A percentile compares a stretch with the other conserved stretches of the same genome.
These are phyloP conservation scores for Contarinia nasturtii DNA, from an alignment of 1,140 invertebrate genomes.

Conservation along the genomic window DNA sequence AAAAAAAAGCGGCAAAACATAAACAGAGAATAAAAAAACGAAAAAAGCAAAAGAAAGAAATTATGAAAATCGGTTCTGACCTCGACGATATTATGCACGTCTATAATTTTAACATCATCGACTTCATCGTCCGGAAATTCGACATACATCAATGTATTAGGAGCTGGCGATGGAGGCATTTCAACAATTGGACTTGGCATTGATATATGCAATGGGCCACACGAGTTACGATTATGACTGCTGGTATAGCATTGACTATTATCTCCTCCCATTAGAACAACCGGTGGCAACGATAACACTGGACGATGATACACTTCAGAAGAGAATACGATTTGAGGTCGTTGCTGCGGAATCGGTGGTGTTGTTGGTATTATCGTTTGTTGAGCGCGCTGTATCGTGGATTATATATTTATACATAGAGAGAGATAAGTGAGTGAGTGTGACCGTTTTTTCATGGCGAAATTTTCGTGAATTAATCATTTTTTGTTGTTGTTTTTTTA, in stretches of 20 bases:
- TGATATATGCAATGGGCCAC: background rate
- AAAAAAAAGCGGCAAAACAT: constrained; percentile 2
- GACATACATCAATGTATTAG: constrained; percentile 21
- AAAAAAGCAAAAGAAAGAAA: constrained; percentile 7
- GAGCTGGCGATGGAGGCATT: constrained; percentile 13
- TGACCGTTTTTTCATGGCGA: too few relatives aligned
- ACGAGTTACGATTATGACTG: background rate
- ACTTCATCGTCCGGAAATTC: constrained; percentile 58
- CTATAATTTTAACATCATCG: constrained; percentile 11
- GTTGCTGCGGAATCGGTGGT: constrained; percentile 1
- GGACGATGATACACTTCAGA: constrained; percentile 19
- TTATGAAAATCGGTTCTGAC: constrained; percentile 14
- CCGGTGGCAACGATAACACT: constrained; percentile 19
- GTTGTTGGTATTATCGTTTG: constrained; percentile 6
- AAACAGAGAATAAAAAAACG: constrained; percentile 3
- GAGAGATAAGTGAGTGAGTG: too few relatives aligned
- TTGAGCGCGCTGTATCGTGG: too few relatives aligned
- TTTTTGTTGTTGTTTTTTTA: too few relatives aligned
- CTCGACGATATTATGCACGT: constrained; percentile 14
- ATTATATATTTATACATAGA: too few relatives aligned
- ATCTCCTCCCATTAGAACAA: constrained; percentile 15
- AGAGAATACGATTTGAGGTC: constrained; percentile 1
- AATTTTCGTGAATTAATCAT: too few relatives aligned
- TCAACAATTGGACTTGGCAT: constrained; percentile 13
- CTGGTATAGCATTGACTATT: background rate